Evolutionary conservation across 2,113 vertebrate genomes (phyloP).

Genomic region (Nycticryphes semicollaris): DNA sequence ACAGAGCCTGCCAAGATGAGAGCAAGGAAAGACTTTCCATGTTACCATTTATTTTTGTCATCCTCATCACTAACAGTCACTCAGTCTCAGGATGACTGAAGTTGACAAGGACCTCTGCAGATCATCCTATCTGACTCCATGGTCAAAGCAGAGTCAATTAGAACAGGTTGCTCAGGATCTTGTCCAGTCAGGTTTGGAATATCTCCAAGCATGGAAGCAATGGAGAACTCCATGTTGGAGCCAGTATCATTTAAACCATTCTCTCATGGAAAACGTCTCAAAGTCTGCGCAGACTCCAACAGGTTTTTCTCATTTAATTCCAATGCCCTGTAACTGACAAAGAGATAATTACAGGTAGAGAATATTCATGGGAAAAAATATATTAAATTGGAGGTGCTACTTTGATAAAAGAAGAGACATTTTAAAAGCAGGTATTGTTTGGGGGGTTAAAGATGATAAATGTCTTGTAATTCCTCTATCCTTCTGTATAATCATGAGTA

Average conservation of each 20-base stretch:
- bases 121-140: neutral
- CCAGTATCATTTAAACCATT: neutral
- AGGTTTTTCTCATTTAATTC: neutral
- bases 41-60: neutral
- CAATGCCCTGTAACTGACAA: neutral
- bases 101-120: neutral
- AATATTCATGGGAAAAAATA: neutral
- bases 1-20: neutral
- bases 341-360: neutral
- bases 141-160: neutral
- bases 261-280: neutral
- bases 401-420: neutral
- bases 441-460: neutral
- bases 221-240: neutral
- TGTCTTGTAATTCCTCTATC: neutral
- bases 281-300: neutral
- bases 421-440: neutral
- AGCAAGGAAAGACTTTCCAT: neutral
- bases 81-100: neutral
- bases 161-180: neutral
- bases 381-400: neutral
- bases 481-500: neutral
- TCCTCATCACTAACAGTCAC: neutral
- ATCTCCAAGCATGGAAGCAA: neutral
- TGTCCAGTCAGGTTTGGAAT: neutral